phyloP scores from a whole-genome alignment of 2,797 vertebrate genomes.

The Natrix natrix region DNA sequence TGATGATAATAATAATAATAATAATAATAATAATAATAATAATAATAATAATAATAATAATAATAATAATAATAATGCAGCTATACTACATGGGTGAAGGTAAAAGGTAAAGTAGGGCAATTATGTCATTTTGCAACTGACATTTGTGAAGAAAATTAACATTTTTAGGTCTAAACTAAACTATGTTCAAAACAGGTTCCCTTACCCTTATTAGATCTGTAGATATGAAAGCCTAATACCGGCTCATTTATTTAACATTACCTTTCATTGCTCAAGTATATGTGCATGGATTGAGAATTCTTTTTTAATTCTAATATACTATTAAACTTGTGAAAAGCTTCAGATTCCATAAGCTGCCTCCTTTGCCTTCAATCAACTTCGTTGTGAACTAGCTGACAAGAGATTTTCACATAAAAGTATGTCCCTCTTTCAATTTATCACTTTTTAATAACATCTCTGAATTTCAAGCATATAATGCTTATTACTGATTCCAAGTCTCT shows the following conservation, averaged over 20 bases:
- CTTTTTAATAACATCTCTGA: conserved; percentile 27
- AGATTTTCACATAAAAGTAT: conserved; percentile 21
- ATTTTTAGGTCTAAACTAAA: neutral
- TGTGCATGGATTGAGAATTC: neutral
- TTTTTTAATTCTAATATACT: conserved; percentile 12
- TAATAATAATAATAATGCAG: neutral
- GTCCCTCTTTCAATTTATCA: conserved; percentile 20
- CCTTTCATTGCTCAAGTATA: neutral
- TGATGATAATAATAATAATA: neutral
- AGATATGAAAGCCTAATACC: neutral
- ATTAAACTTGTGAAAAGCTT: conserved; percentile 16
- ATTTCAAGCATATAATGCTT: conserved; percentile 7
- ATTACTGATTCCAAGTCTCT: conserved; percentile 19
- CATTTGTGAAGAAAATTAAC: neutral
- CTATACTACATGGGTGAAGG: neutral
- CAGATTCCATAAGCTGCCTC: neutral
- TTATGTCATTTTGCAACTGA: neutral
- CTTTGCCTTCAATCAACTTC: neutral
- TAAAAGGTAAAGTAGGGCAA: neutral
- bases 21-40: neutral
- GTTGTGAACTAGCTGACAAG: neutral
- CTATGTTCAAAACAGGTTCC: neutral
- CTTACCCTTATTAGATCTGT: neutral
- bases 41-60: neutral
- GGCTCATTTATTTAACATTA: neutral